These are phyloP conservation scores for Acanthurus lineatus DNA, from an alignment of 2,797 vertebrate species.

Conservation along the genomic window DNA sequence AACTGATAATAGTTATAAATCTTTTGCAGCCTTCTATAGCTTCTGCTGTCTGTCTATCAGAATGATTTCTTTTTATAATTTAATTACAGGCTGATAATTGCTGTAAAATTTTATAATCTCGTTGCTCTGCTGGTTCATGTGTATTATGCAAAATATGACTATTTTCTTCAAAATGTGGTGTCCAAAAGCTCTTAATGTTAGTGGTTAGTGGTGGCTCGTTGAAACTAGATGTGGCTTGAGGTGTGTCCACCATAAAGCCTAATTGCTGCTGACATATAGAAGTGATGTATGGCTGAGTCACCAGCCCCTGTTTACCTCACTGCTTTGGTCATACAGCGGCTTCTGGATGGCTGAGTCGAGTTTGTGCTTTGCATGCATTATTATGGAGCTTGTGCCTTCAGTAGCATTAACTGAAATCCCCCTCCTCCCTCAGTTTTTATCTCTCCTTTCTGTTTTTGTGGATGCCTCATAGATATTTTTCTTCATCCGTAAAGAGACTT, in stretches of 20 bases:
- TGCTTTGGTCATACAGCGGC: constrained; percentile 33
- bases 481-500: neutral
- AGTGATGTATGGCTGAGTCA: constrained; percentile 49
- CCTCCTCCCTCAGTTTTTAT: neutral
- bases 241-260: constrained; percentile 33
- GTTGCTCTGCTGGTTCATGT: neutral
- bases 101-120: neutral
- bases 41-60: no score
- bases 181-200: constrained; percentile 2
- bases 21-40: no score
- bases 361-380: constrained; percentile 9
- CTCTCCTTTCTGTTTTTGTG: neutral
- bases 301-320: constrained; percentile 12
- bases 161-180: neutral
- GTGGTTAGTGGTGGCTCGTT: neutral
- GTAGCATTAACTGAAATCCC: constrained; percentile 18
- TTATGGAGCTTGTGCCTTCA: neutral
- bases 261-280: constrained; percentile 42
- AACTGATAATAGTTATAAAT: no score
- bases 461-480: constrained; percentile 1
- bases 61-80: no score
- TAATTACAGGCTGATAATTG: neutral
- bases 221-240: constrained; percentile 34
- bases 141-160: neutral
- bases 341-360: constrained; percentile 6